Base-by-base conservation (phyloP, 92 coral and sea anemone species). In the Hydrozoanthus gracilis region DNA sequence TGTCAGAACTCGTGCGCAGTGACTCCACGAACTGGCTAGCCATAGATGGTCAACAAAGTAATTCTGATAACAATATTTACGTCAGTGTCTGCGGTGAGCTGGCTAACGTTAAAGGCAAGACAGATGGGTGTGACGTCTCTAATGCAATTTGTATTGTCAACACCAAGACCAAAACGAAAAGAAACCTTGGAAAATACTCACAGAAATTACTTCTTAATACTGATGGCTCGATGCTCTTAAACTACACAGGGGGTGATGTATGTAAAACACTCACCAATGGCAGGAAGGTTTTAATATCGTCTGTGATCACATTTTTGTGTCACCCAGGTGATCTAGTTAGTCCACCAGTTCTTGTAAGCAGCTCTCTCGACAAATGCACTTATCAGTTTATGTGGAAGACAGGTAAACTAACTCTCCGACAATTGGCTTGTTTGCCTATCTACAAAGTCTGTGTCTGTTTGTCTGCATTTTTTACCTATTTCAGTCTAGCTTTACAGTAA, bases 341-440 rank as follows among this genome's bases (percentile, higher is more conserved):
- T 51, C 97, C 99, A 10, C 99, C 99, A 3, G 98, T 92, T 17
- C 91, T 97, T 2, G 98, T 92, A 16, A 89, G 92, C 14, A 94
- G 88, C 44, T 89, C 98, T 3, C 89, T 68, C 47, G 99, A 97
- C 60, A 83, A 93, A 71, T 97, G 99, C 67, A 76, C 79, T 8
- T 97, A 92, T 82, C 78, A 90, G 8, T 89, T 97, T 68, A 93
- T 94, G 87, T 97, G 99, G 99, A 88, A 87, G 69, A 85, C 99
- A 84, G 98, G 99, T 96, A 86, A 71, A 44, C 18, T 14, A 7
- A 49, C 35, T 4, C 7, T 46, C 16, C 39, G 39, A 2, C 39
- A 3, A 17, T 1, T 14, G 11, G 46, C 49, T 2, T 16, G 8
- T 6, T 27, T 67, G 45, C 44, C 44, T 27, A 27, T 27, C 39